Base-by-base conservation (phyloP, 2,113 vertebrate genomes). In the Oceanites oceanicus region DNA sequence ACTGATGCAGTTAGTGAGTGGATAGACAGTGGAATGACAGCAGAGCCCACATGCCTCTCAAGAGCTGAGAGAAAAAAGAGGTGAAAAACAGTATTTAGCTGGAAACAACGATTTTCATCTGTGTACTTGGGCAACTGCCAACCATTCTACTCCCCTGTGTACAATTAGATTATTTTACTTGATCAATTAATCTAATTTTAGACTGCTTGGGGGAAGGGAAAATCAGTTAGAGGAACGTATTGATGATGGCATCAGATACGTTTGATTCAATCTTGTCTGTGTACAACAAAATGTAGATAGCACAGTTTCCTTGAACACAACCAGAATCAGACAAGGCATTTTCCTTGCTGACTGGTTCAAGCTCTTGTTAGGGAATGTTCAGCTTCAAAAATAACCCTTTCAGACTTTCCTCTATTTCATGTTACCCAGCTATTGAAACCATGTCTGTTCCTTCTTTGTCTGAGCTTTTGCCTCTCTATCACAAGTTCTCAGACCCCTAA, bases 141-240 rank as follows among this genome's bases (percentile, higher is more conserved):
- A 32, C 6, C 70, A 45, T 77, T 74, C 38, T 67, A 42, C 44
- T 81, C 42, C 55, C 18, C 18, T 22, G 30, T 2, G 11, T 62
- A n/a, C 32, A 77, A 59, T 91, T 55, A 81, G 18, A 81, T 84
- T 89, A 67, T 75, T 92, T 89, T 26, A 63, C 52, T 78, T 78
- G 20, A 85, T 94, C 91, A 78, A 56, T 94, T 92, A 91, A 87
- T 75, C n/a, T 78, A 87, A 94, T 89, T 92, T 92, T 82, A 72
- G 21, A 55, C 27, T 75, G 38, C n/a, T 78, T 73, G 45, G 30
- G 18, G 49, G 17, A 85, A 90, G 40, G 66, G 15, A 81, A 94
- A 76, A 42, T 72, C 65, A 52, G 9, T 65, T 76, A 85, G 29
- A 86, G 52, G 20, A 79, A 77, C 3, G 3, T 65, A 90, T 74